Percentiles rank a stretch among this genome's conserved stretches.
phyloP scores from a whole-genome alignment of 2,797 vertebrate species.

The Cynodonichthys magdalenae region DNA sequence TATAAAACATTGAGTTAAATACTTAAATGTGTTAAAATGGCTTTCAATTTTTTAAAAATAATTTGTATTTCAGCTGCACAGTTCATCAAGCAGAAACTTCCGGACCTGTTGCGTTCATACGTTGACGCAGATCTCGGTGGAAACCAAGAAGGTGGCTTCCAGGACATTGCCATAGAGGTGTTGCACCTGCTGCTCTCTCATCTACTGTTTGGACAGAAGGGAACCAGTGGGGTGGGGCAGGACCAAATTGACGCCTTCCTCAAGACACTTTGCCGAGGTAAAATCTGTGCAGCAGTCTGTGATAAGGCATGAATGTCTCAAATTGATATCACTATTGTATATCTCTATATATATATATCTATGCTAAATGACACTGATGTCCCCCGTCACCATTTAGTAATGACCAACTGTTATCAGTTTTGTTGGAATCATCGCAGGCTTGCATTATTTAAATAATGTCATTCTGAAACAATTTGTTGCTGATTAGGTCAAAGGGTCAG shows the following conservation, averaged over 20 bases:
- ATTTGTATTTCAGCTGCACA: slow-evolving; percentile 86
- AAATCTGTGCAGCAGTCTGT: slow-evolving; percentile 1
- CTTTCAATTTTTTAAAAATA: no score
- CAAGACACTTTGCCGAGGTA: slow-evolving; percentile 99
- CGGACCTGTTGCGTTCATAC: slow-evolving; percentile 97
- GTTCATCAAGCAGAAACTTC: slow-evolving; percentile 99
- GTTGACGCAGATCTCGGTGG: slow-evolving; percentile 98
- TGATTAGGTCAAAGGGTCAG: no score
- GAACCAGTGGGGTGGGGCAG: slow-evolving; percentile 97
- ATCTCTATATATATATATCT: no score
- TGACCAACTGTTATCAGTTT: no score
- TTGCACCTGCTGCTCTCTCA: slow-evolving; percentile 99
- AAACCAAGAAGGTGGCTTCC: slow-evolving; percentile 99
- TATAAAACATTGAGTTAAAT: no score
- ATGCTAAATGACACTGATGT: no score
- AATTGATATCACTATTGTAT: no score
- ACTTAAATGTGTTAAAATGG: no score
- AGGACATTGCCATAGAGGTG: slow-evolving; percentile 99
- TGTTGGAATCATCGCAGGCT: no score
- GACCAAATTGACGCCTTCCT: slow-evolving; percentile 99
- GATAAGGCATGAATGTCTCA: background rate
- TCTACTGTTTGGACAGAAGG: slow-evolving; percentile 99
- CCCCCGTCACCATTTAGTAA: no score
- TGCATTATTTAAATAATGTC: no score
- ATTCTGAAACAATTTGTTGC: no score